Evolutionary conservation across 1,140 invertebrate genomes (phyloP), one percentile per base, ranked within the genome.

Genomic region (Protaetia brevitarsis): DNA sequence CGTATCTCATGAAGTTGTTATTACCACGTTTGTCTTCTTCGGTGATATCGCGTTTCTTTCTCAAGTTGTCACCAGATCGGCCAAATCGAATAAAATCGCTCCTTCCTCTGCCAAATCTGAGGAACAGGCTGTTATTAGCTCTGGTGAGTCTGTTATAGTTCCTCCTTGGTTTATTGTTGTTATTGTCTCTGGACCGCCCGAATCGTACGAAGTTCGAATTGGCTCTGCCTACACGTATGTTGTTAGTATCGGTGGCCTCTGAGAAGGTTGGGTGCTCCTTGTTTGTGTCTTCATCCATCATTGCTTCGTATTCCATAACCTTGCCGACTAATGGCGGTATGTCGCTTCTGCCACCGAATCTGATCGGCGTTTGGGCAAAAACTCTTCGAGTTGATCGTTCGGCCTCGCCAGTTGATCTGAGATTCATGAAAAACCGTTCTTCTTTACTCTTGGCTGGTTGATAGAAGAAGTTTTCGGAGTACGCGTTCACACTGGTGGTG

Each of bases 191-290:
- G 11, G 41, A 11, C 6, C 66, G 36, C 7, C 68, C 70, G 23
- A 69, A 69, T 16, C 68, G 63, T 51, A 71, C 56, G 45, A 69
- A 71, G 61, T 69, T 71, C 10, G 68, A 66, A 37, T 68, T 71
- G 7, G 36, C 36, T 16, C 65, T 66, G 1, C 69, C 69, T 28
- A 71, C 66, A 8, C 69, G 61, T 11, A 71, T 27, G 41, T 64
- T 61, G 28, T 67, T 68, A 27, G 34, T 66, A n/a, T 45, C 36
- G n/a, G n/a, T 51, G 1, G 19, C 41, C 11, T 51, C 26, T 3
- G 13, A 19, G 16, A 51, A 51, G 16, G 57, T 28, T 29, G 26
- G 28, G 10, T 8, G 23, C 19, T 28, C 29, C 16, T 28, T 29
- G 11, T n/a, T 27, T 4, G 30, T 10, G 1, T 59, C 57, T 10